Percentiles rank a stretch among this genome's conserved stretches.
Conservation (phyloP, 2,797 vertebrate species). For the Trichosurus vulpecula region DNA sequence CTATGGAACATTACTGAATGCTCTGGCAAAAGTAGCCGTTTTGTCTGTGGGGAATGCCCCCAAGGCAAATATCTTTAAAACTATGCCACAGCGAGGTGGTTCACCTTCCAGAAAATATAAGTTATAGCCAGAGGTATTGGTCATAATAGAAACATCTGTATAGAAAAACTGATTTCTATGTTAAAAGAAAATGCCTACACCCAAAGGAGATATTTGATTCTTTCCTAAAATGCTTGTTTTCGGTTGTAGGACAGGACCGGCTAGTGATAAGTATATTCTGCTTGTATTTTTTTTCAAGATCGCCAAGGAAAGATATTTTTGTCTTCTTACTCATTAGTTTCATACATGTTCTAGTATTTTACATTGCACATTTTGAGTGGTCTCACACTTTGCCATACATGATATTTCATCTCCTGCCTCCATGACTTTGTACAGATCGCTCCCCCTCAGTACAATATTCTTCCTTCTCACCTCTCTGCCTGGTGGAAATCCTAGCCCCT, state of each 20-base stretch:
- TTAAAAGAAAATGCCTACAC: conserved; percentile 3
- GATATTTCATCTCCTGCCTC: background rate
- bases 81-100: background rate
- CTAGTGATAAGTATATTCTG: background rate
- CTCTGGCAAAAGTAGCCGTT: background rate
- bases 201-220: background rate
- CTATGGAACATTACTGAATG: background rate
- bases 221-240: conserved; percentile 5
- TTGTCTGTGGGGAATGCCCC: background rate
- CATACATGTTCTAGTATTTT: background rate
- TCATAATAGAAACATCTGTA: conserved; percentile 7
- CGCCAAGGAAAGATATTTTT: conserved; percentile 32
- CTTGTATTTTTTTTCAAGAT: conserved; percentile 20
- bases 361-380: background rate
- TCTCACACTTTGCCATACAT: background rate
- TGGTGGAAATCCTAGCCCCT: background rate
- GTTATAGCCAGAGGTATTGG: background rate
- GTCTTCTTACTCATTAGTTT: background rate
- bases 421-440: background rate
- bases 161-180: conserved; percentile 1
- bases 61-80: background rate
- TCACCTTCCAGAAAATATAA: background rate
- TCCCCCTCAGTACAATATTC: background rate
- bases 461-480: background rate
- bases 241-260: background rate